Evolutionary conservation across 1,140 invertebrate genomes (phyloP).

Genomic region (Nautilus pompilius): DNA sequence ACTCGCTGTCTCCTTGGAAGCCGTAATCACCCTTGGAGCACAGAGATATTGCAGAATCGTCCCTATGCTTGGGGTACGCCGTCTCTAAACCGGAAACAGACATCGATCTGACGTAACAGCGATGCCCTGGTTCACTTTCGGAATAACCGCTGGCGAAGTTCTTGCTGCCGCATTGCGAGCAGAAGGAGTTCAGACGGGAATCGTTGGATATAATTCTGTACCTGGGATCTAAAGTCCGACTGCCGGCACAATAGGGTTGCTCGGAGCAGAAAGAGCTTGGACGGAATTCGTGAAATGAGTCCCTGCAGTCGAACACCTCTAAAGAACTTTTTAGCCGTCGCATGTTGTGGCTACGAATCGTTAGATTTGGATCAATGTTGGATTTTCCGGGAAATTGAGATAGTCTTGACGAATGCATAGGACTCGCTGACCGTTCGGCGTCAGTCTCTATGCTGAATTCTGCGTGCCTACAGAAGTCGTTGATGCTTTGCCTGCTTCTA

Average conservation of each 20-base stretch:
- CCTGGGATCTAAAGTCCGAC: too few relatives aligned
- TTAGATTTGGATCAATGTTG: conserved; percentile 37
- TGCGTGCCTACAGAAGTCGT: too few relatives aligned
- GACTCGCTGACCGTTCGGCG: too few relatives aligned
- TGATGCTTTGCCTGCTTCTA: too few relatives aligned
- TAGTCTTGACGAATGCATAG: too few relatives aligned
- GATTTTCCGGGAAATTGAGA: too few relatives aligned
- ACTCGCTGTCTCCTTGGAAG: conserved; percentile 43
- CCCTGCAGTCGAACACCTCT: conserved; percentile 33
- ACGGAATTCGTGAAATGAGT: conserved; percentile 27
- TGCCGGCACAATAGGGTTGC: background rate
- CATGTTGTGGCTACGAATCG: conserved; percentile 41
- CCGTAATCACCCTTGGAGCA: conserved; percentile 40
- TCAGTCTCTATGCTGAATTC: too few relatives aligned
- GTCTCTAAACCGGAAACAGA: conserved; percentile 32
- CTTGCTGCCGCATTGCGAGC: too few relatives aligned
- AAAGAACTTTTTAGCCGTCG: conserved; percentile 26
- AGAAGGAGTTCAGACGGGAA: too few relatives aligned
- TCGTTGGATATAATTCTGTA: too few relatives aligned
- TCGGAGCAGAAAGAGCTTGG: background rate
- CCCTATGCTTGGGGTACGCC: conserved; percentile 24
- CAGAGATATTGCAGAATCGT: conserved; percentile 46
- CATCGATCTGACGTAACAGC: conserved; percentile 20
- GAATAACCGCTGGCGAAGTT: conserved; percentile 23
- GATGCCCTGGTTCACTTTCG: conserved; percentile 30